Evolutionary conservation across 37 sponge, comb jelly and placozoan species (phyloP).

Genomic region (Geodia barretti): DNA sequence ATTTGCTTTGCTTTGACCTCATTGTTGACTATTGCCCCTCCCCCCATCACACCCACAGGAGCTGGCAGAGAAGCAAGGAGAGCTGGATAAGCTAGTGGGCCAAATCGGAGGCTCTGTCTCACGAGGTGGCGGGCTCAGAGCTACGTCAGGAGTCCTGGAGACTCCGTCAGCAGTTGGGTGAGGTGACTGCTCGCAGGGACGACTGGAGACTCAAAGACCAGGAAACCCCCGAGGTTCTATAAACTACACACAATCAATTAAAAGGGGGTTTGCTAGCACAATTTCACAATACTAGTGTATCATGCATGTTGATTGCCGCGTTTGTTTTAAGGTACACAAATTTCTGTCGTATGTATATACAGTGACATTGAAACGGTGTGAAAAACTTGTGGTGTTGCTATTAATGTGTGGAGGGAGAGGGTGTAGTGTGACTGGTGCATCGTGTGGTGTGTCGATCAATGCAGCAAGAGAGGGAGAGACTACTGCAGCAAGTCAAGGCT

Average conservation of each 20-base stretch:
- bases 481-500: conserved; percentile 84
- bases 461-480: conserved; percentile 78
- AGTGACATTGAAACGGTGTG: no score
- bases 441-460: no score
- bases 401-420: no score
- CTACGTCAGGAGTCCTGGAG: conserved; percentile 54
- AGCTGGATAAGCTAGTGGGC: conserved; percentile 36
- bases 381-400: no score
- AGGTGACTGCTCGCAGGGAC: conserved; percentile 28
- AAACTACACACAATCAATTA: no score
- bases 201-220: conserved; percentile 71
- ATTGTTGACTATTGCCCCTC: no score
- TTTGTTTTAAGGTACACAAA: no score
- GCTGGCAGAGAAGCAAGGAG: conserved; percentile 29
- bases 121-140: conserved; percentile 57
- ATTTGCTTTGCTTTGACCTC: no score
- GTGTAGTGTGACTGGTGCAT: background rate
- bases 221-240: conserved; percentile 69
- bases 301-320: background rate
- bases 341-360: no score
- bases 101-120: conserved; percentile 37
- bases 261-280: no score
- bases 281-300: background rate
- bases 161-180: conserved; percentile 60
- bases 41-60: no score